These are phyloP conservation scores for Bubalus kerabau DNA, from an alignment of 2,113 vertebrate genomes.

Conservation along the genomic window DNA sequence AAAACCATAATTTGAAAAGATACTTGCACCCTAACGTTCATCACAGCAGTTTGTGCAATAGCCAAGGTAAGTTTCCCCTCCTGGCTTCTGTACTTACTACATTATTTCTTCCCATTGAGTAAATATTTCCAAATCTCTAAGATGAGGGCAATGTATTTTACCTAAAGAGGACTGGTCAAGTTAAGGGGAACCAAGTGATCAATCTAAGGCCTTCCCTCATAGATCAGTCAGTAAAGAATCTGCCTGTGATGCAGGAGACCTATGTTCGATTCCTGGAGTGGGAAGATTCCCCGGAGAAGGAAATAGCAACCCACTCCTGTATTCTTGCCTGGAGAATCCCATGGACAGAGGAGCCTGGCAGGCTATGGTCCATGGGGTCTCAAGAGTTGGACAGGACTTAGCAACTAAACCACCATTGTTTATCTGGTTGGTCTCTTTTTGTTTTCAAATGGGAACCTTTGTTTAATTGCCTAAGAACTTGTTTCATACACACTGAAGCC, in stretches of 20 bases:
- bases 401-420: not conserved
- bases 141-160: rapidly evolving
- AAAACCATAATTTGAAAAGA: not conserved
- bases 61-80: not conserved
- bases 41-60: not conserved
- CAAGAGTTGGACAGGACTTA: not conserved
- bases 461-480: not conserved
- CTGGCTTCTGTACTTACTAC: not conserved
- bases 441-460: not conserved
- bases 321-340: not conserved
- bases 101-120: not conserved
- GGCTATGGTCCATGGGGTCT: rapidly evolving
- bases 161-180: not conserved
- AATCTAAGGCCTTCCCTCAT: not conserved
- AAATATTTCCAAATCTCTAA: not conserved
- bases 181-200: not conserved
- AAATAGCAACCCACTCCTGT: not conserved
- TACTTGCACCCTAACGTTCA: not conserved
- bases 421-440: not conserved
- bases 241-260: not conserved
- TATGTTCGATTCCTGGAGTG: not conserved
- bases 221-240: not conserved
- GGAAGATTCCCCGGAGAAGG: not conserved
- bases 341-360: rapidly evolving
- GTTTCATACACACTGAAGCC: not conserved